These are phyloP conservation scores for Diuraphis noxia DNA, from an alignment of 1,140 invertebrate species.

Conservation along the genomic window DNA sequence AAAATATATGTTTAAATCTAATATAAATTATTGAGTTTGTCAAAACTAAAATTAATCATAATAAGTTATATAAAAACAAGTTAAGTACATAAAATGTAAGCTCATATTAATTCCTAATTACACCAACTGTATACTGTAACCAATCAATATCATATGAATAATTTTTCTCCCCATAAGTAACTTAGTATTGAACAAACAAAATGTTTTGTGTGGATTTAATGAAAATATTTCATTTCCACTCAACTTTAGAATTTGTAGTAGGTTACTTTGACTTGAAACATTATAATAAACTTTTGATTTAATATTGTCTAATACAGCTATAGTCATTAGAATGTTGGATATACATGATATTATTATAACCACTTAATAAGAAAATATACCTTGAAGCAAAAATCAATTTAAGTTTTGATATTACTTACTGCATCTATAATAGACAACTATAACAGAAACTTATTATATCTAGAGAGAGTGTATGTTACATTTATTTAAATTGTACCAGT, in stretches of 20 bases:
- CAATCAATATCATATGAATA: neutral
- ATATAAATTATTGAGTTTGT: neutral
- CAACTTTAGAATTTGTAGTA: neutral
- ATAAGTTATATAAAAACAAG: constrained; percentile 1
- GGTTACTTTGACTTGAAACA: neutral
- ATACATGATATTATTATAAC: neutral
- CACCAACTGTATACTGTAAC: neutral
- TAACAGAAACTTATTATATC: neutral
- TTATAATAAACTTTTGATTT: neutral
- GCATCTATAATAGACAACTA: neutral
- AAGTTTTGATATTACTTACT: neutral
- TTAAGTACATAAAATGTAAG: constrained; percentile 23
- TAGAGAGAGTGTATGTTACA: neutral
- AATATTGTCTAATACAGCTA: neutral
- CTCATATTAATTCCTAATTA: neutral
- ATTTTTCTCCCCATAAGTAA: neutral
- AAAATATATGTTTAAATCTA: constrained; percentile 7
- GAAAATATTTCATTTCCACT: neutral
- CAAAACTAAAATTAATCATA: neutral
- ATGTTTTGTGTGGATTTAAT: neutral
- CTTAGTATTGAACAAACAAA: neutral
- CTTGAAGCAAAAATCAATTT: neutral
- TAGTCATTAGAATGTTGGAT: neutral
- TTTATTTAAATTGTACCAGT: neutral
- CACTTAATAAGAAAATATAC: neutral